These are phyloP conservation scores for Oncorhynchus clarkii DNA, from an alignment of 2,113 vertebrate genomes.

Conservation along the genomic window DNA sequence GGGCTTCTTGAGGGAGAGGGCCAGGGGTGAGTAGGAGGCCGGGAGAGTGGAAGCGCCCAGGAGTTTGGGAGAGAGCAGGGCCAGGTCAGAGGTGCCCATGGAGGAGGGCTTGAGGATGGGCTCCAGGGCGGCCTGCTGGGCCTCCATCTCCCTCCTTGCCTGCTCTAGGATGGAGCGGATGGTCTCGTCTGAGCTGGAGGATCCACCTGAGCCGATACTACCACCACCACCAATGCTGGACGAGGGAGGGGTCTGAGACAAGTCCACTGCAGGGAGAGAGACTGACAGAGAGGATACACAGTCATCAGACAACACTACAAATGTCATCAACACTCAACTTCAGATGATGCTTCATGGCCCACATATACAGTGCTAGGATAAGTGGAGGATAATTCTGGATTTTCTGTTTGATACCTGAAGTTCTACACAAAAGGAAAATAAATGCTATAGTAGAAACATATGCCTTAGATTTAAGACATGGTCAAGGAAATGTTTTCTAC, in stretches of 20 bases:
- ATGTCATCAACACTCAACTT: background rate
- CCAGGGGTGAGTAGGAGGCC: constrained; percentile 78
- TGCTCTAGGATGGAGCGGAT: constrained; percentile 88
- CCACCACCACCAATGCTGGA: constrained; percentile 58
- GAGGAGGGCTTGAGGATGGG: constrained; percentile 81
- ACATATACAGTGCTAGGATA: too few species aligned
- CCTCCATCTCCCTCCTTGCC: constrained; percentile 89
- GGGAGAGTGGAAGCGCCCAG: constrained; percentile 72
- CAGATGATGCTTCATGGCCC: background rate
- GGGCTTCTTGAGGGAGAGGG: constrained; percentile 82
- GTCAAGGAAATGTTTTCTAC: too few species aligned
- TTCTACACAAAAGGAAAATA: too few species aligned
- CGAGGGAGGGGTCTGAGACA: constrained; percentile 77
- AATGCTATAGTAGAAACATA: too few species aligned
- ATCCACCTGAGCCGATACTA: constrained; percentile 16
- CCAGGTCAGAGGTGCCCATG: constrained; percentile 73
- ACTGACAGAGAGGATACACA: background rate
- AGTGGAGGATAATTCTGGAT: too few species aligned
- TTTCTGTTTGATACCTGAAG: too few species aligned
- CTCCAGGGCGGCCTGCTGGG: constrained; percentile 85
- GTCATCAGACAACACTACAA: background rate
- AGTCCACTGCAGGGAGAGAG: constrained; percentile 73
- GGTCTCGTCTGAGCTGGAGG: constrained; percentile 81
- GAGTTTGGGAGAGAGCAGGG: constrained; percentile 81
- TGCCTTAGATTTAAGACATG: too few species aligned